Evolutionary conservation across 30 jellyfish, hydroid and myxozoan genomes (phyloP).

Genomic region (Hydractinia echinata): DNA sequence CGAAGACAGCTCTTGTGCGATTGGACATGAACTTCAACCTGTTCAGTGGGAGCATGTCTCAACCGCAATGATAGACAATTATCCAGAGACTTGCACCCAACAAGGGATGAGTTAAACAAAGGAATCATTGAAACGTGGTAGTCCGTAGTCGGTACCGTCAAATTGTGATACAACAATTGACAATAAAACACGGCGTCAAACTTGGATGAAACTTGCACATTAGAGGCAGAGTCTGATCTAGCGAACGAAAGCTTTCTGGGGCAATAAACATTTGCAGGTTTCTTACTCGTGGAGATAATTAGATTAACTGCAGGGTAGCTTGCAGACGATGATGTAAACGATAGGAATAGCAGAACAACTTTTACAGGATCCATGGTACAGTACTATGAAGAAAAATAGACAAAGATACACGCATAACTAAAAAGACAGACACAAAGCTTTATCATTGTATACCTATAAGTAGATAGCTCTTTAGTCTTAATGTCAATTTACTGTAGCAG

Average conservation of each 20-base stretch:
- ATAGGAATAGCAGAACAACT: too few species aligned
- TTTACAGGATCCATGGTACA: too few species aligned
- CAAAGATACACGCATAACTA: too few species aligned
- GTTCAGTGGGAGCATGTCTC: slow-evolving; percentile 8
- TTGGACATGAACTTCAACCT: not conserved
- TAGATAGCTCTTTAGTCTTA: too few species aligned
- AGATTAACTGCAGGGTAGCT: not conserved
- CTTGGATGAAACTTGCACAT: not conserved
- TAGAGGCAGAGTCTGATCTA: not conserved
- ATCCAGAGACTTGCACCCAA: not conserved
- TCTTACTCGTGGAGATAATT: not conserved
- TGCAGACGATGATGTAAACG: too few species aligned
- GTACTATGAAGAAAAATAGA: too few species aligned
- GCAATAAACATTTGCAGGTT: slow-evolving; percentile 1
- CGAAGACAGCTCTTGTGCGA: not conserved
- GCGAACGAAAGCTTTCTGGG: not conserved
- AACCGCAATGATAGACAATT: not conserved
- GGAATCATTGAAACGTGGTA: slow-evolving; percentile 14
- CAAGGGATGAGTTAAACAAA: not conserved
- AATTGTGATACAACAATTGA: not conserved
- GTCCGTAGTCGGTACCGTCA: not conserved
- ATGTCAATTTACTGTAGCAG: too few species aligned
- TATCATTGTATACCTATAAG: too few species aligned
- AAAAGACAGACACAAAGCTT: too few species aligned
- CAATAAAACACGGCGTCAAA: not conserved